These are phyloP conservation scores for Alligator sinensis DNA, from an alignment of 2,113 vertebrate species.

Conservation along the genomic window DNA sequence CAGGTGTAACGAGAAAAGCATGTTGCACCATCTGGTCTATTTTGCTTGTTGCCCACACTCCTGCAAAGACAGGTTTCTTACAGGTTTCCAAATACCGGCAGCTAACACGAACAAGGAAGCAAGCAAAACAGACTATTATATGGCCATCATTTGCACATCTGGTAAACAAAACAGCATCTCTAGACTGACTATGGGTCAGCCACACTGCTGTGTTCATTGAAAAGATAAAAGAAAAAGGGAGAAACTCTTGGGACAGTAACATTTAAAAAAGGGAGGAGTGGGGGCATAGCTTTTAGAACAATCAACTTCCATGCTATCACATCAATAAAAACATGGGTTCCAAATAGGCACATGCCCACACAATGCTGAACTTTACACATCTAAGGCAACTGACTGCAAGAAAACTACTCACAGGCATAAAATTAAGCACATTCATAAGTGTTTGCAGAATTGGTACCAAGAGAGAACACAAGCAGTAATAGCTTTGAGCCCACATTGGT, in stretches of 20 bases:
- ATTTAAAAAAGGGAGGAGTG: background rate
- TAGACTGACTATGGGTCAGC: background rate
- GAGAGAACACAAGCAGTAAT: rapidly evolving
- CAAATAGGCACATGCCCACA: background rate
- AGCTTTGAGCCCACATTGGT: background rate
- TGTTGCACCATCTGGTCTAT: background rate
- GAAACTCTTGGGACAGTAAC: no score
- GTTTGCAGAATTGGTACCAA: rapidly evolving
- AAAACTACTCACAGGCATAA: background rate
- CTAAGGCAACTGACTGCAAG: background rate
- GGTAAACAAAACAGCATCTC: rapidly evolving
- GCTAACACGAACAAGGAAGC: background rate
- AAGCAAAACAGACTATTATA: background rate
- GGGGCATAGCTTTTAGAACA: background rate
- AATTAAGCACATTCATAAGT: rapidly evolving
- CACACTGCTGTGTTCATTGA: background rate
- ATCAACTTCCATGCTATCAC: rapidly evolving
- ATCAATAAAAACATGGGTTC: rapidly evolving
- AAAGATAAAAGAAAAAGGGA: no score
- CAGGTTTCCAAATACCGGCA: rapidly evolving
- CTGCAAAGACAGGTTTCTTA: background rate
- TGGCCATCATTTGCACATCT: background rate
- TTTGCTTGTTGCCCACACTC: background rate
- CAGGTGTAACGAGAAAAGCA: background rate
- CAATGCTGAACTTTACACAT: background rate